These are phyloP conservation scores for Procambarus clarkii DNA, from an alignment of 1,140 invertebrate genomes.

Conservation along the genomic window DNA sequence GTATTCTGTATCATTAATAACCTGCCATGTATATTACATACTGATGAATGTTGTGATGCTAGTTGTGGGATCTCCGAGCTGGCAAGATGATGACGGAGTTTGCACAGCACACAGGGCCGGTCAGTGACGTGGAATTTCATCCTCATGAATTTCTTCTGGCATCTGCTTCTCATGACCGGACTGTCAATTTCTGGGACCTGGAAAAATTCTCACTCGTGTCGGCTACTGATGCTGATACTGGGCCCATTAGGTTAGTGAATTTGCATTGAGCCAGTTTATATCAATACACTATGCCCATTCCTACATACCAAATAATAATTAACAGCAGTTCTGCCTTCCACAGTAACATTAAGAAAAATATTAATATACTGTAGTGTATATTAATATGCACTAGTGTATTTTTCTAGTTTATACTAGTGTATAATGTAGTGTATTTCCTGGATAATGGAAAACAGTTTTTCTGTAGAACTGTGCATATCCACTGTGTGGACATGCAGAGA, in stretches of 20 bases:
- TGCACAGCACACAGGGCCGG: slow-evolving; percentile 86
- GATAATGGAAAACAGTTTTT: too few species aligned
- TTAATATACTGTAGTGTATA: too few species aligned
- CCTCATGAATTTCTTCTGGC: slow-evolving; percentile 97
- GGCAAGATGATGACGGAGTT: slow-evolving; percentile 94
- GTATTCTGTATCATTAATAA: not conserved
- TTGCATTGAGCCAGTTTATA: not conserved
- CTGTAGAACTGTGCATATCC: too few species aligned
- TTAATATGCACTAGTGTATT: too few species aligned
- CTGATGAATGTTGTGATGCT: slow-evolving; percentile 1
- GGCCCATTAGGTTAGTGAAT: slow-evolving; percentile 79
- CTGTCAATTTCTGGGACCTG: slow-evolving; percentile 93
- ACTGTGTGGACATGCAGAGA: too few species aligned
- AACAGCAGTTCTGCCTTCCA: not conserved
- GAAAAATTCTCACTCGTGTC: slow-evolving; percentile 93
- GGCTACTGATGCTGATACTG: slow-evolving; percentile 82
- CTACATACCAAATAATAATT: not conserved
- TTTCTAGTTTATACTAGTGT: too few species aligned
- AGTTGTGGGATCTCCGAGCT: slow-evolving; percentile 81
- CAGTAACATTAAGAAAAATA: too few species aligned
- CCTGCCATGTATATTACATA: not conserved
- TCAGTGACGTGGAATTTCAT: slow-evolving; percentile 96
- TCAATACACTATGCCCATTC: not conserved
- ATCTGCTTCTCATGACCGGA: slow-evolving; percentile 85
- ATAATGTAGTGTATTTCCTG: too few species aligned